Conservation (phyloP, 2,113 vertebrate species). For the Naja naja region DNA sequence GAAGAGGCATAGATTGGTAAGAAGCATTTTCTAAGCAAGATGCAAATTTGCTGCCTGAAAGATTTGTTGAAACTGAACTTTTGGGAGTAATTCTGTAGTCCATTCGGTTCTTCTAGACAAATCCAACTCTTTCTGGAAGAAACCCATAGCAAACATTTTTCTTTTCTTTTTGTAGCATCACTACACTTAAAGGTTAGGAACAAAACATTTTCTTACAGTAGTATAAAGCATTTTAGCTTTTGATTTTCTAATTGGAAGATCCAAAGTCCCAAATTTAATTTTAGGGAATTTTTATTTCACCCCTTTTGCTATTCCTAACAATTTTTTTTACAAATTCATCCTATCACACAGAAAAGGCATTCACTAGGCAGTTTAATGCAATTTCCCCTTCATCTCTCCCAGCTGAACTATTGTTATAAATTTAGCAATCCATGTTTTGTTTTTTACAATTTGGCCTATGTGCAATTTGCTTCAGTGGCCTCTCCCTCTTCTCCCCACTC, state of each 20-base stretch:
- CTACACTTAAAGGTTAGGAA: not conserved
- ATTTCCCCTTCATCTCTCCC: not conserved
- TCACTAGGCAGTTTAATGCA: not conserved
- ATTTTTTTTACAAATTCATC: not conserved
- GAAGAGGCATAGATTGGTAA: not conserved
- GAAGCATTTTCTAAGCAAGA: not conserved
- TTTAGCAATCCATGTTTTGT: not conserved
- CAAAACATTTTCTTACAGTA: not conserved
- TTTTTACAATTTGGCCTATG: not conserved
- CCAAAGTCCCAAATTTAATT: not conserved
- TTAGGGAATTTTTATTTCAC: not conserved
- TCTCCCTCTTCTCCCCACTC: no score
- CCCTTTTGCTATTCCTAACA: not conserved
- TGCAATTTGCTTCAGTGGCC: not conserved
- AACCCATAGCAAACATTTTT: not conserved
- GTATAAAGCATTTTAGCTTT: not conserved
- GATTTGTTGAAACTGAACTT: not conserved
- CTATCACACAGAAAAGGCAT: not conserved
- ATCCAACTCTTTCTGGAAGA: not conserved
- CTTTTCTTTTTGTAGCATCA: not conserved
- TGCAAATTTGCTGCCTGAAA: not conserved
- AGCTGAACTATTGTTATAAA: not conserved
- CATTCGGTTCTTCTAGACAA: not conserved
- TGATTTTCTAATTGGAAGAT: not conserved
- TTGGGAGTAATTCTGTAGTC: not conserved